Base-by-base conservation (phyloP, 1,140 invertebrate genomes). In the Drosophila mojavensis region DNA sequence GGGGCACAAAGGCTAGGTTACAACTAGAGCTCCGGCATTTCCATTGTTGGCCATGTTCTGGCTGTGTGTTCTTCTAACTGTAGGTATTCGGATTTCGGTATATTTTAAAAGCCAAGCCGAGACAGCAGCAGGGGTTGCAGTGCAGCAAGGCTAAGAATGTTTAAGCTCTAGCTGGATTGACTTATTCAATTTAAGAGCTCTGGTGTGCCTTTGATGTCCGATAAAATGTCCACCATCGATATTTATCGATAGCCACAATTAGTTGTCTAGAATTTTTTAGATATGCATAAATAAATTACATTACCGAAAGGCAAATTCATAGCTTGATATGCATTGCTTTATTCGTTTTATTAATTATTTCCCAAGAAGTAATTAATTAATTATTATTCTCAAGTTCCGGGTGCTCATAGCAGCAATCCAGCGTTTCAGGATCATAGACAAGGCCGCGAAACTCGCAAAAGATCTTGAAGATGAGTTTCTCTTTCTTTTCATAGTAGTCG, bases 391-490 rank as follows among this genome's bases (percentile, higher is more conserved):
- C 13, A 13, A 24, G 20, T 24, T 24, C 20, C 20, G 20, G 20
- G 1, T 5, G 10, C 41, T 43, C 41, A n/a, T 43, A 30, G 50
- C 13, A n/a, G 26, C 41, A 56, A 28, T 51, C 53, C 39, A 68
- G n/a, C 24, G 48, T 11, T 3, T 67, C 64, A 10, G 54, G 33
- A 6, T 58, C 64, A 10, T 67, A 59, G 20, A 67, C 64, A 4
- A 59, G 20, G 20, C 64, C 51, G 4, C 66, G 66, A 56, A 89
- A 63, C 55, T 77, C 66, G n/a, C 84, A 88, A 7, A 89, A 78
- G 11, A 88, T 70, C 53, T 78, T 83, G 28, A 63, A 88, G 10
- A 88, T 89, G 13, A 86, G 50, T 24, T 68, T 51, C 53, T 88
- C 83, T 47, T 89, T 86, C 5, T 78, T 45, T 10, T 51, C 24